A percentile compares a stretch with the other conserved stretches of the same genome.
These are phyloP conservation scores for Artemisiospiza belli DNA, from an alignment of 2,113 vertebrate species.

Conservation along the genomic window DNA sequence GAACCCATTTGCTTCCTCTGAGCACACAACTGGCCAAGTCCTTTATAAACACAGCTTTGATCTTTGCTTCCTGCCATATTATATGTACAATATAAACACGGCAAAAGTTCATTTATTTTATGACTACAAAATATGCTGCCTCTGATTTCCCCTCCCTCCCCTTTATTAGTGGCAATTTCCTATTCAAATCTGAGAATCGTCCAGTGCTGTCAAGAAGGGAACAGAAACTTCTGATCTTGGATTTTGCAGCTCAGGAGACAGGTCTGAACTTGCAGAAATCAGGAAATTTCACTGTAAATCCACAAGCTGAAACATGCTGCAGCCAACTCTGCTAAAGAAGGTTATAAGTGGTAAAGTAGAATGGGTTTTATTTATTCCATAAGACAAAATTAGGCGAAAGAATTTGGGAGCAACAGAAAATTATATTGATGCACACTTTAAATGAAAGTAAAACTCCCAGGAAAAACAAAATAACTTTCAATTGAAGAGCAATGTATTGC, in stretches of 20 bases:
- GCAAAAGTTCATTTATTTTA: background rate
- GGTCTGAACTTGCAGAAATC: background rate
- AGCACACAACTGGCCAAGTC: background rate
- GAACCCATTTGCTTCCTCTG: background rate
- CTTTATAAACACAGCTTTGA: conserved; percentile 24
- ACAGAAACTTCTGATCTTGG: background rate
- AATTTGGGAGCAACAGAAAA: background rate
- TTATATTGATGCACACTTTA: background rate
- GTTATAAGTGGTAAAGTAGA: background rate
- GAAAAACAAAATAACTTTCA: background rate
- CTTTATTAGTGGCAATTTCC: conserved; percentile 19
- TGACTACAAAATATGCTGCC: background rate
- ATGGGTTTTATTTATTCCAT: background rate
- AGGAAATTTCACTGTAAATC: background rate
- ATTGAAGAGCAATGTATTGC: background rate
- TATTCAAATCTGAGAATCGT: background rate
- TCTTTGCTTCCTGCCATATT: conserved; percentile 34
- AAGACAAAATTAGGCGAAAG: background rate
- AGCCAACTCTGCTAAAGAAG: background rate
- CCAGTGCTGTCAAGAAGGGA: background rate
- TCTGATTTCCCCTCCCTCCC: background rate
- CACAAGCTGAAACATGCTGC: background rate
- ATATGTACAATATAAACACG: background rate
- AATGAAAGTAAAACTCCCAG: background rate
- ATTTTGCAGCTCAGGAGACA: background rate